Conservation (phyloP, 2,113 vertebrate species). For the Romanogobio albipinnatus region DNA sequence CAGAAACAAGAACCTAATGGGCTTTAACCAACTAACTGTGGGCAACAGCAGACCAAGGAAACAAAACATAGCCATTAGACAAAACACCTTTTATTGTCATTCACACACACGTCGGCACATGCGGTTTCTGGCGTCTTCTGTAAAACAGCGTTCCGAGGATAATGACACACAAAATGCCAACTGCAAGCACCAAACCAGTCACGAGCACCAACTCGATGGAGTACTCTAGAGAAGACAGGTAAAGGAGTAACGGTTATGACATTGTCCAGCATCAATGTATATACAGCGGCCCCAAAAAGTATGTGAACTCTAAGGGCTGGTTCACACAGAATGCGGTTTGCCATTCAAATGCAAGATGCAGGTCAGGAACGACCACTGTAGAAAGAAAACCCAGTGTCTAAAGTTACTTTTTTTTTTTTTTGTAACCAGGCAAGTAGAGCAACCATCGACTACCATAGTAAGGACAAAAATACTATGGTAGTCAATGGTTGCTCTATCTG, state of each 20-base stretch:
- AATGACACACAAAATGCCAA: conserved; percentile 37
- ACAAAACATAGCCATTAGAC: not conserved
- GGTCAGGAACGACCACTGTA: too few relatives aligned
- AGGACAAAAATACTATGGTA: too few relatives aligned
- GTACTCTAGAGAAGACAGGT: not conserved
- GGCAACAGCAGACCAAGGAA: not conserved
- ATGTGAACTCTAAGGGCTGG: not conserved
- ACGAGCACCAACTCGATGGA: conserved; percentile 39
- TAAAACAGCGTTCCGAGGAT: conserved; percentile 33
- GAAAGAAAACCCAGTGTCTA: too few relatives aligned
- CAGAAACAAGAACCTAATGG: conserved; percentile 27
- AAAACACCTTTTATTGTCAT: conserved; percentile 5
- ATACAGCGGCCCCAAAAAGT: not conserved
- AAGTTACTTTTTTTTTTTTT: too few relatives aligned
- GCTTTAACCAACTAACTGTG: conserved; percentile 12
- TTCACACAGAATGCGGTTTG: too few relatives aligned
- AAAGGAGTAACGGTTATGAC: not conserved
- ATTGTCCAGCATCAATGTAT: not conserved
- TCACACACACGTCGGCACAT: not conserved
- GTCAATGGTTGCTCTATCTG: too few relatives aligned
- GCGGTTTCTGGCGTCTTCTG: conserved; percentile 36
- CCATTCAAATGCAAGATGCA: too few relatives aligned
- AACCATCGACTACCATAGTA: too few relatives aligned
- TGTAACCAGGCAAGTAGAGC: too few relatives aligned
- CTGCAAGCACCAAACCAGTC: conserved; percentile 34